These are phyloP conservation scores for Phaonia tiefii DNA, from an alignment of 2,888 invertebrate genomes.

Conservation along the genomic window DNA sequence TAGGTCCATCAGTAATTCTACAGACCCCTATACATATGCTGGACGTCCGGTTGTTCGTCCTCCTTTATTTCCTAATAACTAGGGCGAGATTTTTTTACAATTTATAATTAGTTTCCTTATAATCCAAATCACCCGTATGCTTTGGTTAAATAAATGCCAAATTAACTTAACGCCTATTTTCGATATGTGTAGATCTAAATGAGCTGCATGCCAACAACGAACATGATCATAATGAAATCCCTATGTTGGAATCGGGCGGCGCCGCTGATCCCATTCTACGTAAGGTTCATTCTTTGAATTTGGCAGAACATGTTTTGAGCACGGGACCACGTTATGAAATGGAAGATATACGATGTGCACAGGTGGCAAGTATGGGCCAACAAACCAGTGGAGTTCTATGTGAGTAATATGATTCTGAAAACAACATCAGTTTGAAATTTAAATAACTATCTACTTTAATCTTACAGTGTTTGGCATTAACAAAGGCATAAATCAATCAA, in stretches of 20 bases:
- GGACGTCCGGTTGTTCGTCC: no score
- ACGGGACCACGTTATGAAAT: slow-evolving; percentile 88
- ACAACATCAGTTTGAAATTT: neutral
- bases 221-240: slow-evolving; percentile 81
- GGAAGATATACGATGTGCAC: slow-evolving; percentile 84
- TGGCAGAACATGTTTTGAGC: slow-evolving; percentile 88
- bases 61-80: no score
- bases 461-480: slow-evolving; percentile 87
- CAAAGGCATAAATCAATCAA: slow-evolving; percentile 83
- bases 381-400: slow-evolving; percentile 88
- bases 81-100: no score
- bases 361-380: slow-evolving; percentile 83
- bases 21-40: no score
- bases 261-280: slow-evolving; percentile 83
- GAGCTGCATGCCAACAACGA: slow-evolving; percentile 70
- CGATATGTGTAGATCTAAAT: slow-evolving; percentile 58
- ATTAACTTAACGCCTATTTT: no score
- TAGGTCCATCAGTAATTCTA: no score
- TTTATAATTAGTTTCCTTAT: no score
- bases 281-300: slow-evolving; percentile 82
- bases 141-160: no score
- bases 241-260: slow-evolving; percentile 84
- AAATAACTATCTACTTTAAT: neutral
- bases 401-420: slow-evolving; percentile 78
- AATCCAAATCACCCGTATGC: no score